These are phyloP conservation scores for Amorpha juglandis DNA, from an alignment of 2,888 invertebrate genomes.

Conservation along the genomic window DNA sequence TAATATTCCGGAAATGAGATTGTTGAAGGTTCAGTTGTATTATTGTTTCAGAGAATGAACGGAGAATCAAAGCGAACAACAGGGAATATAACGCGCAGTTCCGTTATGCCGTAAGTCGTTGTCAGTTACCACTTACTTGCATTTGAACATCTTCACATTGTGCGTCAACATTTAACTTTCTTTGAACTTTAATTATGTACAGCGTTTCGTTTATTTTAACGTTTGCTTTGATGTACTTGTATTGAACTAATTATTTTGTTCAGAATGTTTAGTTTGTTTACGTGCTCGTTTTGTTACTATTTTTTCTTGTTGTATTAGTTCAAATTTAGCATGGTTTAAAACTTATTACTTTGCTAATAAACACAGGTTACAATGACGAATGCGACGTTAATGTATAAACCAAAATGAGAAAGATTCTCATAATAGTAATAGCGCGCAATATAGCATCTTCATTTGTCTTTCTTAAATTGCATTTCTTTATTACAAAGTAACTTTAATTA, in stretches of 20 bases:
- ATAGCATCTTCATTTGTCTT: no score
- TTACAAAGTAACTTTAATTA: background rate
- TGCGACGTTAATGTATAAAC: no score
- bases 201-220: constrained; percentile 18
- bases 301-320: constrained; percentile 7
- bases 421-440: no score
- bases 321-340: background rate
- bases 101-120: constrained; percentile 97
- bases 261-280: constrained; percentile 8
- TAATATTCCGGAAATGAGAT: background rate
- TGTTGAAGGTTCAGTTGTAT: constrained; percentile 33
- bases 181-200: constrained; percentile 21
- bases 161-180: constrained; percentile 26
- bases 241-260: constrained; percentile 11
- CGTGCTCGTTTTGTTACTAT: background rate
- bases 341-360: background rate
- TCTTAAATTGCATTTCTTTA: no score
- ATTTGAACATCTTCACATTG: constrained; percentile 26
- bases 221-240: constrained; percentile 19
- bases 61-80: constrained; percentile 98
- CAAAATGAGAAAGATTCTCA: no score
- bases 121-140: constrained; percentile 23
- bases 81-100: constrained; percentile 97
- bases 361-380: background rate
- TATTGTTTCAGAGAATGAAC: constrained; percentile 95